Evolutionary conservation across 2,797 vertebrate genomes (phyloP), one percentile per base, ranked within the genome.

Genomic region (Malurus leucopterus): DNA sequence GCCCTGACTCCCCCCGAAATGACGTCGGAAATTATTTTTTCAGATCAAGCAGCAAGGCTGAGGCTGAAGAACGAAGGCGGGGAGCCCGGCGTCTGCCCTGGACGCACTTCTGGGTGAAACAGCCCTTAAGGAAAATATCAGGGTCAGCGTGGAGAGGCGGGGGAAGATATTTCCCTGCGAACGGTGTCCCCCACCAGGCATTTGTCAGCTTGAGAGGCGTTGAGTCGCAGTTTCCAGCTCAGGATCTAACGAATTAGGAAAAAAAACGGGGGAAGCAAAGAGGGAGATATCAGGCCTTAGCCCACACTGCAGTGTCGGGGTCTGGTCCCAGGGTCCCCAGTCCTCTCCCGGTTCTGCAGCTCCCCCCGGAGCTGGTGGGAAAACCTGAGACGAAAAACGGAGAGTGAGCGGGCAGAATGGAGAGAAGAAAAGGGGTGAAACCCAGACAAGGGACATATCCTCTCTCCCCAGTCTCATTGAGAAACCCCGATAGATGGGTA

Each of bases 371-470:
- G 22, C 3, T 11, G 3, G 16, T 0, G 2, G 30, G 16, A 64
- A 84, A 51, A 54, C 19, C 59, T 6, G 13, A 30, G 20, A 22
- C 0, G 29, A 41, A 36, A 36, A 44, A 8, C 21, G 15, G 14
- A 19, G 32, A 58, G 58, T 40, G 11, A 62, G 49, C 0, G 2
- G 44, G 23, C 29, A 24, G 20, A 23, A 40, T 1, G 1, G 2
- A 29, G 3, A 10, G 30, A 26, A 51, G 23, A 32, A 82, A 58
- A 41, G 6, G 2, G 2, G 3, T 7, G 3, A 73, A 85, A 54
- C 1, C 4, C 6, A 5, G 1, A 15, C 2, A 5, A 80, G 9
- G 47, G 38, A 34, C 13, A n/a, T 0, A 16, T 2, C 1, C 5
- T 62, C 8, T n/a, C 12, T 26, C 53, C 20, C 3, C 6, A 41